Conservation (phyloP, 2,888 invertebrate species). For the Drosophila helvetica region DNA sequence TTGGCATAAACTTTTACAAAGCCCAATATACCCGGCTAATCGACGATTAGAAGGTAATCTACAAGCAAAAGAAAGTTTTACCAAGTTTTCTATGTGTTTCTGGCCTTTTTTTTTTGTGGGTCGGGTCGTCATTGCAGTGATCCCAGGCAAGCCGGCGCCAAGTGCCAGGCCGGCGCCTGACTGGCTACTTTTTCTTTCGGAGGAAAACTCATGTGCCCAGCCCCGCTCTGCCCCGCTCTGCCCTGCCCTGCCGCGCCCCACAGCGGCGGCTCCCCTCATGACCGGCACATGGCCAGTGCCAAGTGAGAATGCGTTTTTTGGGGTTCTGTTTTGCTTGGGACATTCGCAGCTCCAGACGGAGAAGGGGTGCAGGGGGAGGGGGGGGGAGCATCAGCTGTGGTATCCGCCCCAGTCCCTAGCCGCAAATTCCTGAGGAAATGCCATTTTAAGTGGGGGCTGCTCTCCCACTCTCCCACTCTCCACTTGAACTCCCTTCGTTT, state of each 20-base stretch:
- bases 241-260: no score
- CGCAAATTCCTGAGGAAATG: slow-evolving; percentile 33
- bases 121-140: slow-evolving; percentile 19
- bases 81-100: slow-evolving; percentile 9
- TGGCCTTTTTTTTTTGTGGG: slow-evolving; percentile 12
- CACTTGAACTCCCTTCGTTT: slow-evolving; percentile 15
- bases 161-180: slow-evolving; percentile 42
- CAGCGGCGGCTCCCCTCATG: no score
- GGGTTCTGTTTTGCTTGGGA: slow-evolving; percentile 64
- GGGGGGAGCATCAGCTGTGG: slow-evolving; percentile 38
- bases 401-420: slow-evolving; percentile 14
- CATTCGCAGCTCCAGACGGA: slow-evolving; percentile 50
- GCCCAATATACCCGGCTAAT: not conserved
- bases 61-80: slow-evolving; percentile 30
- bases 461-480: no score
- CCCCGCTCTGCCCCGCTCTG: slow-evolving; percentile 32
- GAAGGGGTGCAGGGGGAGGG: not conserved
- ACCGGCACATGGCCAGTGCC: not conserved
- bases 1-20: no score
- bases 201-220: slow-evolving; percentile 35
- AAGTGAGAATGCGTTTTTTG: slow-evolving; percentile 26
- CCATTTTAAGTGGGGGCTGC: slow-evolving; percentile 35
- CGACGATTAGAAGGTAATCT: not conserved
- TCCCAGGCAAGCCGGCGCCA: slow-evolving; percentile 43
- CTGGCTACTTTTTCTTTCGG: slow-evolving; percentile 32